Percentiles rank a stretch among this genome's conserved stretches.
Evolutionary conservation across 2,797 vertebrate species (phyloP).

Genomic region (Aplochiton taeniatus): DNA sequence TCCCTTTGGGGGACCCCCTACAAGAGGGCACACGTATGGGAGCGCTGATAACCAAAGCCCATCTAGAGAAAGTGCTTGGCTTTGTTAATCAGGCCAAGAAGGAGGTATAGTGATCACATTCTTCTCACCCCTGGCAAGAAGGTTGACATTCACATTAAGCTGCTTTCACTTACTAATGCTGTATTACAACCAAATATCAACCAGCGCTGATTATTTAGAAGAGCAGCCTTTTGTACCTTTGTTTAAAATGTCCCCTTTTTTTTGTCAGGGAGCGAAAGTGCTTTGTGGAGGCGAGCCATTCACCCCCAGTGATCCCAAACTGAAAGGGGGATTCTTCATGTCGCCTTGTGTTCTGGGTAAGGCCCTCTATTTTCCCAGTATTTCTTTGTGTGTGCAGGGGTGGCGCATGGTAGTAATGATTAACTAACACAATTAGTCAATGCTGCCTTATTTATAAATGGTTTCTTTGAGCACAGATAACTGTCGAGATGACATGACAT

Average conservation of each 20-base stretch:
- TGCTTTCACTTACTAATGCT: too few species aligned
- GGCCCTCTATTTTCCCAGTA: conserved; percentile 9
- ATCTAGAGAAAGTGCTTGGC: conserved; percentile 88
- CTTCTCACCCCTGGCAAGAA: too few species aligned
- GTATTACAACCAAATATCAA: too few species aligned
- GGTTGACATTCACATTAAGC: too few species aligned
- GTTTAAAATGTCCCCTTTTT: conserved; percentile 2
- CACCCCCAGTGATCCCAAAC: conserved; percentile 83
- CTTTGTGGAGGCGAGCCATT: conserved; percentile 88
- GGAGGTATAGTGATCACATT: conserved; percentile 73
- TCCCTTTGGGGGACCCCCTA: conserved; percentile 88
- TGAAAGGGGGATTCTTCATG: conserved; percentile 90
- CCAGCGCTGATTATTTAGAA: too few species aligned
- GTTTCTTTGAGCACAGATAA: conserved; percentile 72
- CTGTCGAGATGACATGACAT: conserved; percentile 93
- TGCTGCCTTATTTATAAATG: not conserved
- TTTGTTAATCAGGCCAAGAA: conserved; percentile 86
- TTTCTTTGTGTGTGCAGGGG: not conserved
- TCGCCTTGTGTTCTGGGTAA: conserved; percentile 89
- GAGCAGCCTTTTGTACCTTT: not conserved
- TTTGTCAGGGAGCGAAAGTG: conserved; percentile 84
- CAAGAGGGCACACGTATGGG: conserved; percentile 91
- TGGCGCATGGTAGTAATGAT: too few species aligned
- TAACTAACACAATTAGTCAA: too few species aligned
- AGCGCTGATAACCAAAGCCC: conserved; percentile 86